Base-by-base conservation (phyloP, 2,113 vertebrate genomes). In the Calyptomena viridis region DNA sequence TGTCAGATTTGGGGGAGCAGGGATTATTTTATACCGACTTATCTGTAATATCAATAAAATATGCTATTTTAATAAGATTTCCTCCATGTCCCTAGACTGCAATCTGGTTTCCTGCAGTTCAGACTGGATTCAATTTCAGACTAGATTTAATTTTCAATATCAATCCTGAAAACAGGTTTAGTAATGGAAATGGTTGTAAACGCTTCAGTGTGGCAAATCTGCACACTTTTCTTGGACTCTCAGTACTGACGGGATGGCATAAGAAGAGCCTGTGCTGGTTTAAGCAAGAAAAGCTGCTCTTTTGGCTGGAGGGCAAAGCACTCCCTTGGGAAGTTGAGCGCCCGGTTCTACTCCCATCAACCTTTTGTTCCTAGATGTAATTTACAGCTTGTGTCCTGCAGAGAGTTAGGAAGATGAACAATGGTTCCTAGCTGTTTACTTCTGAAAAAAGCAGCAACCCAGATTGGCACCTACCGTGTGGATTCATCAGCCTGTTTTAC, bases 301-400 rank as follows among this genome's bases (percentile, higher is more conserved):
- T 90, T 66, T 95, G 92, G 67, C 94, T 87, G 81, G 69, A 96
- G 87, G 93, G 95, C 77, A 97, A 72, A 96, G 84, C 88, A 84
- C 92, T 96, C 87, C 91, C 75, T 82, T 87, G 93, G 68, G 69
- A 97, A 96, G 92, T 7, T 87, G 92, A 86, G 92, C 60, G 89
- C 90, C 94, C 59, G 35, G 94, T 95, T 96, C 94, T 93, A 22
- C 67, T 95, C 82, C 78, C 87, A 92, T 91, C 94, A 90, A 6
- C 55, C 52, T 96, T 97, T 96, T 97, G 86, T 96, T 97, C 79
- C 50, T 84, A 4, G 71, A 88, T 69, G 79, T 97, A 96, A 97
- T 97, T 97, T 97, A 96, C 92, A 80, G 89, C 73, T 75, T 71
- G 63, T 90, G 89, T 97, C 93, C 91, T 78, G 67, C 92, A 91